Evolutionary conservation across 2,888 invertebrate species (phyloP).

Genomic region (Parnassius orleans): DNA sequence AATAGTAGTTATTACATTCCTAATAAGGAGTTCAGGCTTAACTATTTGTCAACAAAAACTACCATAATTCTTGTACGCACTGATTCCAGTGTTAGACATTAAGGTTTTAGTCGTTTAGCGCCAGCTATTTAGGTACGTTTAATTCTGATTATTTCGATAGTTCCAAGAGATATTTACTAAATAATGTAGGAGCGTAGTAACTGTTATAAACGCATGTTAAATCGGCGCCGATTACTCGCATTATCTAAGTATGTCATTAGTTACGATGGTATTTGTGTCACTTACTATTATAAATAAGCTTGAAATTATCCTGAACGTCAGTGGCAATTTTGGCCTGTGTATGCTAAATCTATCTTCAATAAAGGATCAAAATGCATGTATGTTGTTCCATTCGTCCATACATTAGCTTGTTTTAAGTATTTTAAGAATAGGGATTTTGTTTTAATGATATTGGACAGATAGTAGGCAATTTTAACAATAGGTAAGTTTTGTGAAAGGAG

Average conservation of each 20-base stretch:
- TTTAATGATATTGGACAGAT: too few relatives aligned
- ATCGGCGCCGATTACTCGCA: not conserved
- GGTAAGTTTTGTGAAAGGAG: too few relatives aligned
- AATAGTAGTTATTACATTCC: slow-evolving; percentile 18
- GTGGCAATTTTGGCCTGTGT: too few relatives aligned
- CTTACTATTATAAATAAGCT: too few relatives aligned
- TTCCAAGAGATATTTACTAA: not conserved
- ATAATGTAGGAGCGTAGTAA: not conserved
- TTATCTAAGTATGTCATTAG: not conserved
- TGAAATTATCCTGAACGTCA: too few relatives aligned
- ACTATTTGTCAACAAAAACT: slow-evolving; percentile 15
- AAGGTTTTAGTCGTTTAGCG: slow-evolving; percentile 2
- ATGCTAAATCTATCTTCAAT: too few relatives aligned
- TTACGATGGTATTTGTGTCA: too few relatives aligned
- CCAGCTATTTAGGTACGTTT: not conserved
- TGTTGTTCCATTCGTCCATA: too few relatives aligned
- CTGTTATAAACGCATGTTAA: not conserved
- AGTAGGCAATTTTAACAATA: too few relatives aligned
- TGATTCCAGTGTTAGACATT: slow-evolving; percentile 2
- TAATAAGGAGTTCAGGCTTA: slow-evolving; percentile 10
- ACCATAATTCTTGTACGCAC: slow-evolving; percentile 19
- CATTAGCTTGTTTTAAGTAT: too few relatives aligned
- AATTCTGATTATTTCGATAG: slow-evolving; percentile 12
- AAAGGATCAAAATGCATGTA: too few relatives aligned
- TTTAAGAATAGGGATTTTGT: too few relatives aligned